Conservation (phyloP, 2,888 invertebrate species). For the Linnaemya tessellans region DNA sequence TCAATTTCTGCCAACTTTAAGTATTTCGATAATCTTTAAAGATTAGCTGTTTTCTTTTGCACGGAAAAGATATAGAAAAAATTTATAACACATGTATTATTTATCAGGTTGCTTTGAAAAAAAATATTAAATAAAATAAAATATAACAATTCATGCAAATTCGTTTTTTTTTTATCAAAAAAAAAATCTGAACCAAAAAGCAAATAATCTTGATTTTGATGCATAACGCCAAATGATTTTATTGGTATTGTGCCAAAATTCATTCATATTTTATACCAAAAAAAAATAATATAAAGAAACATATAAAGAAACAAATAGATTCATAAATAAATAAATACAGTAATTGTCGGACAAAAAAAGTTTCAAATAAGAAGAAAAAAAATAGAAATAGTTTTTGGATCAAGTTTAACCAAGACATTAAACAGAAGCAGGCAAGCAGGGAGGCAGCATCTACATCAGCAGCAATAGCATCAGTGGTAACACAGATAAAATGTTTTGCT, state of each 20-base stretch:
- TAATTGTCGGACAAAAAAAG: not conserved
- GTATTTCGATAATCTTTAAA: conserved; percentile 13
- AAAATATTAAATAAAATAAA: not conserved
- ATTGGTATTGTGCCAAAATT: conserved; percentile 65
- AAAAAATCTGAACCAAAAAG: conserved; percentile 25
- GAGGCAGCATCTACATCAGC: too few relatives aligned
- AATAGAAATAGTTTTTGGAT: conserved; percentile 48
- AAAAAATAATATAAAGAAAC: not conserved
- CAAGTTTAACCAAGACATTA: conserved; percentile 65
- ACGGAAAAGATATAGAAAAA: not conserved
- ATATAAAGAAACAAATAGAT: conserved; percentile 33
- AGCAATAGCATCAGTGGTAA: not conserved
- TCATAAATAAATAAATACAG: conserved; percentile 49
- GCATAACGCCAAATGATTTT: conserved; percentile 65
- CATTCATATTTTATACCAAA: conserved; percentile 40
- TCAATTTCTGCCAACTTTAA: not conserved
- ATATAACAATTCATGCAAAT: conserved; percentile 3
- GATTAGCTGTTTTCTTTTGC: conserved; percentile 6
- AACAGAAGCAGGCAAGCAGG: conserved; percentile 47
- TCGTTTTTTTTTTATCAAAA: not conserved
- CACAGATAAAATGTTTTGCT: conserved; percentile 30
- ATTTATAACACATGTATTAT: conserved; percentile 6
- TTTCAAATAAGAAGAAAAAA: not conserved
- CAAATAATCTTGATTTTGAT: conserved; percentile 63
- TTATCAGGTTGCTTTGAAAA: conserved; percentile 9